These are phyloP conservation scores for Sericinus montela DNA, from an alignment of 2,888 invertebrate species.

Conservation along the genomic window DNA sequence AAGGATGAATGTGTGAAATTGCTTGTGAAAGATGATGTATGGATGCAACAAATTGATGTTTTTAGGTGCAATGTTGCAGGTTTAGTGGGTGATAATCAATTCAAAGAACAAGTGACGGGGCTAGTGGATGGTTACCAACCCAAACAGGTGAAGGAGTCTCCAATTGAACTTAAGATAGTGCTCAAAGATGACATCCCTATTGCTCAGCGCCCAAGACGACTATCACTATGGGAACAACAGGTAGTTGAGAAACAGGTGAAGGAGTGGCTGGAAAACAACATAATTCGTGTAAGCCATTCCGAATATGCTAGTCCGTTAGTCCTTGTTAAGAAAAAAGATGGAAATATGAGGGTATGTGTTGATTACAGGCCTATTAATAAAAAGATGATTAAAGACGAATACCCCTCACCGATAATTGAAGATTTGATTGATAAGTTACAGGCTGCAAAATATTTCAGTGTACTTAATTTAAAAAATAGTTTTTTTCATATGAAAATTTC, in stretches of 20 bases:
- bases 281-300: not conserved
- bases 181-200: not conserved
- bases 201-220: not conserved
- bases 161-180: not conserved
- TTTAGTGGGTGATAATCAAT: not conserved
- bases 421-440: not conserved
- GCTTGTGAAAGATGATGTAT: not conserved
- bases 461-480: not conserved
- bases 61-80: too few relatives aligned
- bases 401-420: not conserved
- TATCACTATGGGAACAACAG: not conserved
- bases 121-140: not conserved
- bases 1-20: not conserved
- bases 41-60: too few relatives aligned
- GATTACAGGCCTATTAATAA: too few relatives aligned
- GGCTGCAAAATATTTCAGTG: not conserved
- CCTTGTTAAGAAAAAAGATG: not conserved
- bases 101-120: not conserved
- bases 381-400: not conserved
- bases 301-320: not conserved
- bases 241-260: not conserved
- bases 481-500: not conserved
- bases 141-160: not conserved
- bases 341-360: too few relatives aligned
- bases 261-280: not conserved